Conservation (phyloP, 2,888 invertebrate genomes). For the Heliconius cydno region DNA sequence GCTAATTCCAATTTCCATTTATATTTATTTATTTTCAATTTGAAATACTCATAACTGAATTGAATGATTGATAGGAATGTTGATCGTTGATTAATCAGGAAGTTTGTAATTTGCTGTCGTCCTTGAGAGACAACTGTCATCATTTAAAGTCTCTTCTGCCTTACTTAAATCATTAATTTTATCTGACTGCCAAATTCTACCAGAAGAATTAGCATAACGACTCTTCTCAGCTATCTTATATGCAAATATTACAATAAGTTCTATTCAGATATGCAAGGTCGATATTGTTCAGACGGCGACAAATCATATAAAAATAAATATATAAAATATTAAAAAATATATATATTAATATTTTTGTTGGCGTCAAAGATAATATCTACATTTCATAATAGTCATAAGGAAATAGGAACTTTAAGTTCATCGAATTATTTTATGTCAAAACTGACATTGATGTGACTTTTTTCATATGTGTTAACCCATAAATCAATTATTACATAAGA, state of each 20-base stretch:
- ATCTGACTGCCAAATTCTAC: constrained; percentile 43
- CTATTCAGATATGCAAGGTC: constrained; percentile 58
- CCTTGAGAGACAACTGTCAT: constrained; percentile 36
- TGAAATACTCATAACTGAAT: constrained; percentile 2
- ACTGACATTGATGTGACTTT: background rate
- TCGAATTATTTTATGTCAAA: constrained; percentile 6
- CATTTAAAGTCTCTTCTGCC: constrained; percentile 35
- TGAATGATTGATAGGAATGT: constrained; percentile 18
- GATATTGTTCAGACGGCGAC: constrained; percentile 55
- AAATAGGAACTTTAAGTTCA: constrained; percentile 37
- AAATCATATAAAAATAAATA: constrained; percentile 59
- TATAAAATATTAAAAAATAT: constrained; percentile 55
- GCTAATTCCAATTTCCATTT: background rate
- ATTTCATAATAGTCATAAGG: constrained; percentile 38
- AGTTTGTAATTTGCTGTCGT: constrained; percentile 27
- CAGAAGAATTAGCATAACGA: constrained; percentile 50
- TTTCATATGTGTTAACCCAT: background rate
- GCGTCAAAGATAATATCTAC: constrained; percentile 11
- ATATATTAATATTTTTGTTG: constrained; percentile 52
- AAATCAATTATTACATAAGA: too few relatives aligned
- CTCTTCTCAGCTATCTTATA: constrained; percentile 46
- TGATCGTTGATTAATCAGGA: constrained; percentile 21
- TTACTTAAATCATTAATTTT: constrained; percentile 30
- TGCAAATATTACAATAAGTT: constrained; percentile 51
- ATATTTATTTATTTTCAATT: constrained; percentile 4